phyloP scores from a whole-genome alignment of 2,888 invertebrate species.

The Halictus quadricinctus region DNA sequence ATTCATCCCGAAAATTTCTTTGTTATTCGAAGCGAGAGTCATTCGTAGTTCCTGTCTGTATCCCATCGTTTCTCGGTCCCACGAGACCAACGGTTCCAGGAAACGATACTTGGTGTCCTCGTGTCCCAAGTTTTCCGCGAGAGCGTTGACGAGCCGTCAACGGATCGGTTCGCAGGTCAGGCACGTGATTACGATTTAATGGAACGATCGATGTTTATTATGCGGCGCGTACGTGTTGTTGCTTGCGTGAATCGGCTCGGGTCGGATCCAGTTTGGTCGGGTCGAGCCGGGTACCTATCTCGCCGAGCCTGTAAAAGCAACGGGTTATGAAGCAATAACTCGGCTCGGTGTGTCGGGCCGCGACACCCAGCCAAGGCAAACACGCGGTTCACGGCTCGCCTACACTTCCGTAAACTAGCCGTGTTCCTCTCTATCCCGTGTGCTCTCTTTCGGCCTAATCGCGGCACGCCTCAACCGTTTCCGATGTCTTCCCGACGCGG shows the following conservation, averaged over 20 bases:
- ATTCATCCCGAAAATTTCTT: background rate
- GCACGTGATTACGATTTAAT: constrained; percentile 58
- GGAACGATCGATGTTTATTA: constrained; percentile 68
- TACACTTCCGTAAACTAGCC: constrained; percentile 53
- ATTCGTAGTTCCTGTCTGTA: background rate
- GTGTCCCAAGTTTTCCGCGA: background rate
- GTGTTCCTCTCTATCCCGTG: background rate
- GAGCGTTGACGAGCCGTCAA: background rate
- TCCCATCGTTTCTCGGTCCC: no score
- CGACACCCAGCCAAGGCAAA: constrained; percentile 59
- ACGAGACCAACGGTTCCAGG: background rate
- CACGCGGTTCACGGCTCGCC: constrained; percentile 53
- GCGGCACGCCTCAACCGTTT: constrained; percentile 40
- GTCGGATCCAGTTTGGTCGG: background rate
- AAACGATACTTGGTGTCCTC: background rate
- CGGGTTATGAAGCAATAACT: constrained; percentile 74
- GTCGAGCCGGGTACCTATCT: constrained; percentile 48
- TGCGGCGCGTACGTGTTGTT: constrained; percentile 61
- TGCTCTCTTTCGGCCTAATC: background rate
- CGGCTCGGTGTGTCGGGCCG: constrained; percentile 40
- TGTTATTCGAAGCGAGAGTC: background rate
- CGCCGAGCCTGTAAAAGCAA: constrained; percentile 70
- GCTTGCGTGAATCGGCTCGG: constrained; percentile 44
- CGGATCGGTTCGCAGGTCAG: constrained; percentile 8
- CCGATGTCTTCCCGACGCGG: constrained; percentile 52